These are phyloP conservation scores for Tenthredo amoena DNA, from an alignment of 2,888 invertebrate genomes.

Conservation along the genomic window DNA sequence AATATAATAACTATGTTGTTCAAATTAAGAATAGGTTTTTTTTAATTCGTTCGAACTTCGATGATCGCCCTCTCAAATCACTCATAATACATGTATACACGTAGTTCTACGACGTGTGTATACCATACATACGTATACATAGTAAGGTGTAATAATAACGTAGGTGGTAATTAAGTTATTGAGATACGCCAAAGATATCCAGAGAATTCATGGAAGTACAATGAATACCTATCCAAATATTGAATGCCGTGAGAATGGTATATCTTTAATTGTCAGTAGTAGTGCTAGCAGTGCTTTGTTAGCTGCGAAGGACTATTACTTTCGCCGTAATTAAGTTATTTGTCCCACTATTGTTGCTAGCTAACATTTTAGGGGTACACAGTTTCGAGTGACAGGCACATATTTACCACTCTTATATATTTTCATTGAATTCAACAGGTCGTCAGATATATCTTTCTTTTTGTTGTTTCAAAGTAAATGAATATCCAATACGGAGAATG, in stretches of 20 bases:
- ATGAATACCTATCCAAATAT: background rate
- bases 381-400: background rate
- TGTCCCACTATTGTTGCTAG: background rate
- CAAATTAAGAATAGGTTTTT: constrained; percentile 34
- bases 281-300: background rate
- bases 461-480: background rate
- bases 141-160: constrained; percentile 4
- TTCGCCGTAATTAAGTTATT: background rate
- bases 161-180: constrained; percentile 34
- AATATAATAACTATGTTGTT: background rate
- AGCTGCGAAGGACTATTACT: background rate
- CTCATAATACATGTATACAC: background rate
- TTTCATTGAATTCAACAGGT: constrained; percentile 2
- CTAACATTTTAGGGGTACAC: background rate
- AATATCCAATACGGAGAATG: constrained; percentile 4
- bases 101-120: background rate
- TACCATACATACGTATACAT: background rate
- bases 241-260: background rate
- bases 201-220: constrained; percentile 1
- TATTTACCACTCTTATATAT: background rate
- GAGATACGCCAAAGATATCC: constrained; percentile 43
- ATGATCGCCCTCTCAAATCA: background rate
- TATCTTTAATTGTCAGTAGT: background rate
- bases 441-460: background rate
- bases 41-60: background rate